Conservation (phyloP, 1,140 invertebrate species). For the Phymorhynchus buccinoides region DNA sequence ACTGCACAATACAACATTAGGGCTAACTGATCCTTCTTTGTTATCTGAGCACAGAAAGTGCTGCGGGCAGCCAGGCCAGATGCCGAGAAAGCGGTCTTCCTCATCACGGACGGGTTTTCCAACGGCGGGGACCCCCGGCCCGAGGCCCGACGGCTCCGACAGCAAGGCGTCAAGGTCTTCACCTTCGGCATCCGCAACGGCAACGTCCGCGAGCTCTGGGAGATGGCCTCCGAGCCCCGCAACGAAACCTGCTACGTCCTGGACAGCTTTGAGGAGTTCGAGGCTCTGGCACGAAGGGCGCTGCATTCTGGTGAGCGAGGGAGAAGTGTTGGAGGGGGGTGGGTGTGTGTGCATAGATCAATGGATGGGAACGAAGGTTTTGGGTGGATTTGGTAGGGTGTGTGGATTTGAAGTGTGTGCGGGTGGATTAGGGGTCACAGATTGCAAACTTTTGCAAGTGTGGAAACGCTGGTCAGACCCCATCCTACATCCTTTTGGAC, state of each 20-base stretch:
- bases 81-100: slow-evolving; percentile 79
- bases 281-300: slow-evolving; percentile 80
- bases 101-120: slow-evolving; percentile 84
- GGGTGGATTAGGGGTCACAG: not conserved
- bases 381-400: no score
- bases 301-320: slow-evolving; percentile 80
- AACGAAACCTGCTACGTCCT: slow-evolving; percentile 81
- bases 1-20: not conserved
- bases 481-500: no score
- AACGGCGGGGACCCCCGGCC: slow-evolving; percentile 82
- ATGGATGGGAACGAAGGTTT: no score
- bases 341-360: no score
- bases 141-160: slow-evolving; percentile 76
- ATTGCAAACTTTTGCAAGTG: no score
- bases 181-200: slow-evolving; percentile 83
- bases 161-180: slow-evolving; percentile 77
- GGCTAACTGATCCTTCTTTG: not conserved
- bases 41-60: slow-evolving; percentile 75
- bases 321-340: no score
- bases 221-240: slow-evolving; percentile 80
- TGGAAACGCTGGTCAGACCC: no score
- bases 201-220: slow-evolving; percentile 79
- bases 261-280: slow-evolving; percentile 83
- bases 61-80: slow-evolving; percentile 75
- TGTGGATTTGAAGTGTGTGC: not conserved